phyloP scores from a whole-genome alignment of 2,888 invertebrate genomes.

The Lampropteryx suffumata region DNA sequence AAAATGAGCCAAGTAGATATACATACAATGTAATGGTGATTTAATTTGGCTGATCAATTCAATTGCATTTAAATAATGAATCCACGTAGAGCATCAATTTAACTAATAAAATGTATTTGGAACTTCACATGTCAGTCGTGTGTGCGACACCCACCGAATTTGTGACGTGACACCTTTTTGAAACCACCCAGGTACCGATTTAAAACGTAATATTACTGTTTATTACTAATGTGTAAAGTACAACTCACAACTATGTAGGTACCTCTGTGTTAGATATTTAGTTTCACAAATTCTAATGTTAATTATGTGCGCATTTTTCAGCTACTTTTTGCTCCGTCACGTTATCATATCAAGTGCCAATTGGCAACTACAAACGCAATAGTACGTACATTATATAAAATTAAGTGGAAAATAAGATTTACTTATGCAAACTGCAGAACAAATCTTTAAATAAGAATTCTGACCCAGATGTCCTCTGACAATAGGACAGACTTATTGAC shows the following conservation, averaged over 20 bases:
- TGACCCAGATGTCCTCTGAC: constrained; percentile 21
- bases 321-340: constrained; percentile 1
- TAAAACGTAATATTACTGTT: too few species aligned
- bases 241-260: too few species aligned
- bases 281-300: background rate
- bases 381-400: constrained; percentile 3
- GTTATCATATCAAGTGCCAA: constrained; percentile 1
- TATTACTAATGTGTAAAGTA: too few species aligned
- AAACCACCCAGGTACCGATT: too few species aligned
- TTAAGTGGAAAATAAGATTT: constrained; percentile 11
- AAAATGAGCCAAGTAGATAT: too few species aligned
- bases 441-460: constrained; percentile 16
- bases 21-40: constrained; percentile 7
- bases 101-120: too few species aligned
- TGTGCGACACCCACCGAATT: too few species aligned
- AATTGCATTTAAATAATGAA: too few species aligned
- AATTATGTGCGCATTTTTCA: constrained; percentile 9
- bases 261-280: background rate
- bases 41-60: background rate
- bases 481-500: constrained; percentile 65
- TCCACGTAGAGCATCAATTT: background rate
- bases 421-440: constrained; percentile 8
- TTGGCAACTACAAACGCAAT: background rate
- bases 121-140: too few species aligned
- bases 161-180: too few species aligned